phyloP scores from a whole-genome alignment of 2,888 invertebrate species.

The Leptogaster cylindrica region DNA sequence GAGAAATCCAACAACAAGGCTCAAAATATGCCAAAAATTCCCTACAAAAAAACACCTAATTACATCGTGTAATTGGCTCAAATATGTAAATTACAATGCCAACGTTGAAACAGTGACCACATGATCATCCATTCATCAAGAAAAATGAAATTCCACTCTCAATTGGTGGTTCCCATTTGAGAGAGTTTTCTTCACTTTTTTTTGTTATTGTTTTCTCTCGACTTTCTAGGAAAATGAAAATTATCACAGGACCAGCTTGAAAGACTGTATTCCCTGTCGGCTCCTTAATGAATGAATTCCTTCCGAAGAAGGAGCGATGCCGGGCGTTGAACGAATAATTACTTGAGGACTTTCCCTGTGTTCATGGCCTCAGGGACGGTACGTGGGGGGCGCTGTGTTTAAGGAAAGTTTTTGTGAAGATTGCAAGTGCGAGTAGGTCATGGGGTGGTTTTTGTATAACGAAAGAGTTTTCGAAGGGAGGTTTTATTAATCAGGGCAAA shows the following conservation, averaged over 20 bases:
- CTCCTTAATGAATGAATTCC: conserved; percentile 45
- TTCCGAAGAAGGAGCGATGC: conserved; percentile 37
- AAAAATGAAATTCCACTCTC: background rate
- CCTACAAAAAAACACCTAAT: too few species aligned
- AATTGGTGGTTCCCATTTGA: background rate
- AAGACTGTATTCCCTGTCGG: conserved; percentile 43
- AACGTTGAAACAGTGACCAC: conserved; percentile 6
- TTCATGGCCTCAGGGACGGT: conserved; percentile 27
- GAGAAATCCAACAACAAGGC: too few species aligned
- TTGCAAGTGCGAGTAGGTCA: conserved; percentile 42
- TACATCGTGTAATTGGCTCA: conserved; percentile 2
- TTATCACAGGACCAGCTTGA: conserved; percentile 26
- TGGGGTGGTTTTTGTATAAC: conserved; percentile 37
- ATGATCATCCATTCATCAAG: conserved; percentile 19
- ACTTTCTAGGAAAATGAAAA: conserved; percentile 41
- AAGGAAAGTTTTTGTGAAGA: conserved; percentile 37
- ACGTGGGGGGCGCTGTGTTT: too few species aligned
- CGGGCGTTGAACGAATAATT: conserved; percentile 47
- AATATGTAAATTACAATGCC: conserved; percentile 31
- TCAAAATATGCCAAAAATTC: too few species aligned
- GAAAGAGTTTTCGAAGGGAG: conserved; percentile 42
- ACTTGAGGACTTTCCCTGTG: conserved; percentile 42
- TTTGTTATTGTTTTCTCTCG: conserved; percentile 37
- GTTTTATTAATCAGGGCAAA: conserved; percentile 43
- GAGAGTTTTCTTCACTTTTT: background rate